phyloP scores from a whole-genome alignment of 2,797 vertebrate genomes.

The Gambusia yucatana region DNA sequence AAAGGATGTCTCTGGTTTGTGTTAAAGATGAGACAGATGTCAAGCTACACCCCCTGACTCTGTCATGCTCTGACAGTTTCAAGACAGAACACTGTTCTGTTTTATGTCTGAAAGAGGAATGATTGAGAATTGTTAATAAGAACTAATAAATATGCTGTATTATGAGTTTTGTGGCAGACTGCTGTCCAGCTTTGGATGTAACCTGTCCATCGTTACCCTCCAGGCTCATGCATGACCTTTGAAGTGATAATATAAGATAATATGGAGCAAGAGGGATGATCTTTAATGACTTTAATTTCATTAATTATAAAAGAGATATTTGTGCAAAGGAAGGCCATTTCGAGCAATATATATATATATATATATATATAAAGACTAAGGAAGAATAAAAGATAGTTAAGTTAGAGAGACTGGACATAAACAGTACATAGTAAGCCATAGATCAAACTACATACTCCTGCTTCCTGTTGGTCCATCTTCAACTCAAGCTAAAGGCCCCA shows the following conservation, averaged over 20 bases:
- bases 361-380: background rate
- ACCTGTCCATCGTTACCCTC: background rate
- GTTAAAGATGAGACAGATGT: slow-evolving; percentile 66
- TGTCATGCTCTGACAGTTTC: slow-evolving; percentile 25
- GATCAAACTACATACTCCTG: background rate
- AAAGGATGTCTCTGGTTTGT: slow-evolving; percentile 63
- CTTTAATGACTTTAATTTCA: background rate
- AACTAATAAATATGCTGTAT: slow-evolving; percentile 19
- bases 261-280: background rate
- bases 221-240: background rate
- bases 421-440: background rate
- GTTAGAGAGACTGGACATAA: background rate
- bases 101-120: slow-evolving; percentile 31
- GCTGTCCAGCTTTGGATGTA: background rate
- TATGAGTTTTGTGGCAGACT: background rate
- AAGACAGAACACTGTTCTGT: slow-evolving; percentile 36
- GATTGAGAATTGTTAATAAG: slow-evolving; percentile 19
- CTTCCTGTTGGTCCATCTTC: background rate
- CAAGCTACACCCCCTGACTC: slow-evolving; percentile 24
- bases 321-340: background rate
- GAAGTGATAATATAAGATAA: background rate
- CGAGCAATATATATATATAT: background rate
- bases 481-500: background rate
- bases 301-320: background rate
- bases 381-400: background rate